Conservation (phyloP, 2,797 vertebrate genomes). For the Bufotes viridis region DNA sequence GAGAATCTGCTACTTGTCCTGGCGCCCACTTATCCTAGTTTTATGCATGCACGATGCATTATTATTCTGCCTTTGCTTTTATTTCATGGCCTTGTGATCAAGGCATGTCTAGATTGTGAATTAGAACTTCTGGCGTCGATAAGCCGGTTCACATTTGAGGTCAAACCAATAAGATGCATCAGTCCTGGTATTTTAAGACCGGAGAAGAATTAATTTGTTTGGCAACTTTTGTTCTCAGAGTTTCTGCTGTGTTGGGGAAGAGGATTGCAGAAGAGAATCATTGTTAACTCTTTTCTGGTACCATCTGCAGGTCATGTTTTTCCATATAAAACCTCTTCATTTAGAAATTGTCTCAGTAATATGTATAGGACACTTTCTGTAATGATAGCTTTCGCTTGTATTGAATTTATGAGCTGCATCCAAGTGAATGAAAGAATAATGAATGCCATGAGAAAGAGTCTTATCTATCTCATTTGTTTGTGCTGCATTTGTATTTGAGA, state of each 20-base stretch:
- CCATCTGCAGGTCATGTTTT: not conserved
- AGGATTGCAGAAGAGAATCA: not conserved
- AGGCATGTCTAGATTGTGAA: constrained; percentile 44
- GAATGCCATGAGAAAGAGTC: not conserved
- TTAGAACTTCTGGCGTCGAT: constrained; percentile 20
- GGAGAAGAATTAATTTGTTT: constrained; percentile 27
- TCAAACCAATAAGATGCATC: constrained; percentile 38
- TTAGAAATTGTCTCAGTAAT: not conserved
- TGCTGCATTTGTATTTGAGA: not conserved
- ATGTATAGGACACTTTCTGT: not conserved
- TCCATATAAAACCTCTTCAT: constrained; percentile 19
- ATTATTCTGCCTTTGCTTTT: constrained; percentile 46
- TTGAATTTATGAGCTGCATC: constrained; percentile 17
- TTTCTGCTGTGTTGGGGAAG: not conserved
- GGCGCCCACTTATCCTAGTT: constrained; percentile 43
- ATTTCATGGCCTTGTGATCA: constrained; percentile 50
- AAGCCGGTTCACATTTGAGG: constrained; percentile 33
- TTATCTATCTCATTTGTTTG: not conserved
- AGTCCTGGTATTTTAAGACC: constrained; percentile 33
- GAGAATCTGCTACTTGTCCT: constrained; percentile 27
- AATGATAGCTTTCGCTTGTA: not conserved
- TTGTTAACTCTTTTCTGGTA: not conserved
- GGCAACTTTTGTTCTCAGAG: not conserved
- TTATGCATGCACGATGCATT: constrained; percentile 49
- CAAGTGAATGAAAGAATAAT: constrained; percentile 40